phyloP scores from a whole-genome alignment of 2,888 invertebrate species.

The Notocelia uddmanniana region DNA sequence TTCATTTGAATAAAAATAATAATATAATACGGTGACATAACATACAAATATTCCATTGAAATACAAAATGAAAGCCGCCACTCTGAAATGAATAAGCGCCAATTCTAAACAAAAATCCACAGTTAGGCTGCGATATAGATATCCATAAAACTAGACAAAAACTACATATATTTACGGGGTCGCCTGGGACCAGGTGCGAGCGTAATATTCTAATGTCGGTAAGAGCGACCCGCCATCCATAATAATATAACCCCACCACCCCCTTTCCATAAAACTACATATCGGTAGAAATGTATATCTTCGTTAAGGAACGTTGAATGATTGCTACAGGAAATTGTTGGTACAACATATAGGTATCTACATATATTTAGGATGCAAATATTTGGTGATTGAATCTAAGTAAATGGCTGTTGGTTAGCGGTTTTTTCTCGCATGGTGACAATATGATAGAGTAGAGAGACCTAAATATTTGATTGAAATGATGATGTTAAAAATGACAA shows the following conservation, averaged over 20 bases:
- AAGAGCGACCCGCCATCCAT: conserved; percentile 77
- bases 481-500: no score
- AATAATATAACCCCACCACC: conserved; percentile 71
- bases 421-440: no score
- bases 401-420: not conserved
- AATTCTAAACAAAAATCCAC: conserved; percentile 41
- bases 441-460: not conserved
- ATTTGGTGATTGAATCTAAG: conserved; percentile 2
- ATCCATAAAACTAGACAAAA: conserved; percentile 69
- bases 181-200: conserved; percentile 73
- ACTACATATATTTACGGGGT: conserved; percentile 70
- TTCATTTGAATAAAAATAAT: no score
- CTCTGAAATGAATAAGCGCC: conserved; percentile 53
- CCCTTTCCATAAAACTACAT: conserved; percentile 61
- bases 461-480: no score
- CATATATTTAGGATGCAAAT: conserved; percentile 18
- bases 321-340: conserved; percentile 32
- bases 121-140: conserved; percentile 45
- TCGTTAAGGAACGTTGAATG: conserved; percentile 45
- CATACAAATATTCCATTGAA: no score
- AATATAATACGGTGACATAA: no score
- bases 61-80: no score
- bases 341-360: not conserved
- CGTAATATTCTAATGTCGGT: conserved; percentile 81
- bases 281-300: conserved; percentile 47